phyloP scores from a whole-genome alignment of 2,888 invertebrate species.

The Anorthoa munda region DNA sequence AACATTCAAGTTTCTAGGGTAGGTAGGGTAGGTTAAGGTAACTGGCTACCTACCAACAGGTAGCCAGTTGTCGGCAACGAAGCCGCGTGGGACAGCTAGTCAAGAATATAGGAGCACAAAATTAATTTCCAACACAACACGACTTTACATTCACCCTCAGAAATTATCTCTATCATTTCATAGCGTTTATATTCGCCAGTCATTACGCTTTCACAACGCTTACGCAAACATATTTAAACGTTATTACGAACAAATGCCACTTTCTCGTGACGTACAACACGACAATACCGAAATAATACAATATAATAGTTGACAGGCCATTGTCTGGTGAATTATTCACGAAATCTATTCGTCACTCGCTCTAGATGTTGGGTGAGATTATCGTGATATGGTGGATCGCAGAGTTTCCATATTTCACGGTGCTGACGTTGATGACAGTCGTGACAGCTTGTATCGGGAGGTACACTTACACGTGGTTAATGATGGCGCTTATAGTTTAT shows the following conservation, averaged over 20 bases:
- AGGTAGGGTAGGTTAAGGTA: too few relatives aligned
- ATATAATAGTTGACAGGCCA: conserved; percentile 85
- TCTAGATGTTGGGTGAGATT: conserved; percentile 86
- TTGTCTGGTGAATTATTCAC: conserved; percentile 89
- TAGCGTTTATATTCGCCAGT: conserved; percentile 62
- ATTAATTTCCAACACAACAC: conserved; percentile 32
- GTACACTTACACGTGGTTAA: conserved; percentile 70
- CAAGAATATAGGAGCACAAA: conserved; percentile 6
- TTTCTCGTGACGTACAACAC: conserved; percentile 76
- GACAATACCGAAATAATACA: conserved; percentile 76
- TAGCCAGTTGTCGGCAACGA: too few relatives aligned
- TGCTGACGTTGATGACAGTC: conserved; percentile 86
- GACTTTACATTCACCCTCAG: conserved; percentile 51
- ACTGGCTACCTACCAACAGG: too few relatives aligned
- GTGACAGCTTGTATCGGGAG: conserved; percentile 80
- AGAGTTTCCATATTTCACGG: conserved; percentile 84
- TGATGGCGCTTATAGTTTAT: conserved; percentile 65
- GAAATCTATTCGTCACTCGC: conserved; percentile 82
- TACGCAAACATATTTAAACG: conserved; percentile 70
- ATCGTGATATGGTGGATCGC: conserved; percentile 86
- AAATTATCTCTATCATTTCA: conserved; percentile 41
- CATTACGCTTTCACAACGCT: conserved; percentile 70
- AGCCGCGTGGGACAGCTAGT: too few relatives aligned
- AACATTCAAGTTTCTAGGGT: too few relatives aligned
- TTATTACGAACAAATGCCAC: conserved; percentile 75